phyloP scores from a whole-genome alignment of 2,888 invertebrate species.

The Asteroscopus sphinx region DNA sequence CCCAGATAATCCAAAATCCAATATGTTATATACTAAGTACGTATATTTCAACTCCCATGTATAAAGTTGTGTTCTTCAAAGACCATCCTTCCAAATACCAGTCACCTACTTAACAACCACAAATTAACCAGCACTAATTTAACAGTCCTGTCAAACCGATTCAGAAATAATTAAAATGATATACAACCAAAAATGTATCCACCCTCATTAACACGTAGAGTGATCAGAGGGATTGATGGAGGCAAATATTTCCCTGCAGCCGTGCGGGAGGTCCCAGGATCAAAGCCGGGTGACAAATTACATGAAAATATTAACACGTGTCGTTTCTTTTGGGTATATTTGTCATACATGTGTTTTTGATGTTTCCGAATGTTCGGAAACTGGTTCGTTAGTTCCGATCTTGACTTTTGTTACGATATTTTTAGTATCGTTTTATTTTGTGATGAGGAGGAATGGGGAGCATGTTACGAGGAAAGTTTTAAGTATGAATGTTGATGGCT shows the following conservation, averaged over 20 bases:
- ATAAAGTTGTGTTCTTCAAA: too few relatives aligned
- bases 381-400: slow-evolving; percentile 16
- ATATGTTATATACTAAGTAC: too few relatives aligned
- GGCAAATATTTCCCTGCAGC: slow-evolving; percentile 41
- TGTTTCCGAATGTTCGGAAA: slow-evolving; percentile 26
- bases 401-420: slow-evolving; percentile 11
- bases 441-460: too few relatives aligned
- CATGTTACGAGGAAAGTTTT: too few relatives aligned
- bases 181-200: slow-evolving; percentile 22
- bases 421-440: slow-evolving; percentile 18
- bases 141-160: slow-evolving; percentile 33
- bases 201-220: slow-evolving; percentile 45
- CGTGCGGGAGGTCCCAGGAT: slow-evolving; percentile 54
- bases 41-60: too few relatives aligned
- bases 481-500: too few relatives aligned
- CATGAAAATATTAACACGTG: slow-evolving; percentile 62
- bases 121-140: slow-evolving; percentile 38
- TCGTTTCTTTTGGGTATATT: slow-evolving; percentile 39
- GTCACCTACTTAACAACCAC: slow-evolving; percentile 17
- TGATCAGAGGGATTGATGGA: slow-evolving; percentile 47
- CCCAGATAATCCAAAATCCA: too few relatives aligned
- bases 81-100: too few relatives aligned
- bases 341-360: slow-evolving; percentile 42
- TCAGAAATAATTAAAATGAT: slow-evolving; percentile 48
- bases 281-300: slow-evolving; percentile 62